Evolutionary conservation across 2,797 vertebrate genomes (phyloP), one percentile per base, ranked within the genome.

Genomic region (Pogonophryne albipinna): DNA sequence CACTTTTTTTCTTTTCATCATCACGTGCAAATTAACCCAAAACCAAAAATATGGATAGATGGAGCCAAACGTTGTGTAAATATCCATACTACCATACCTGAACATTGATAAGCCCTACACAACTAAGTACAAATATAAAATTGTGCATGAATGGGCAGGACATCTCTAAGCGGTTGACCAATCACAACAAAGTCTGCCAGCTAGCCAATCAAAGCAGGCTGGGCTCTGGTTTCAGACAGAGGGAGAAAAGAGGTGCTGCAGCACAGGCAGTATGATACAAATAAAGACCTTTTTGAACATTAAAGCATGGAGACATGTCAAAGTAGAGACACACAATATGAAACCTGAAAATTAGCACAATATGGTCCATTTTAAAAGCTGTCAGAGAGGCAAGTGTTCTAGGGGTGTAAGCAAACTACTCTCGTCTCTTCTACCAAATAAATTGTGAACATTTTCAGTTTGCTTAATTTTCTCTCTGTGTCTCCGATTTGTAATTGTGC

Each of bases 401-500:
- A 38, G 50, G 74, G 71, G 83, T 86, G 55, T 53, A 20, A 65
- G 66, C 66, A 41, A 58, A 50, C 70, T 14, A 86, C 85, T 79
- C 1, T 8, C 38, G 82, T 82, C 75, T 74, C 61, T 31, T 67
- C 56, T 62, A 55, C 42, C 61, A 72, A 34, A 60, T 60, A 68
- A 69, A 78, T 38, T 69, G 72, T 62, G 50, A 47, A 50, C 69
- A 70, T 68, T 81, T 71, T 74, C 70, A 64, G 14, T 57, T 38
- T 60, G 59, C 52, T 47, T 62, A 84, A 82, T 80, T 65, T 34
- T 58, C n/a, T 81, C 71, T 81, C 71, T 73, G 52, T 53, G 80
- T 78, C 82, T 69, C 63, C 20, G 51, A 57, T 85, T 82, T 19
- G 41, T 74, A 69, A 90, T 74, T 81, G 83, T 79, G 84, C 79